Evolutionary conservation across 2,797 vertebrate genomes (phyloP), one percentile per base, ranked within the genome.

Genomic region (Momotus momota): DNA sequence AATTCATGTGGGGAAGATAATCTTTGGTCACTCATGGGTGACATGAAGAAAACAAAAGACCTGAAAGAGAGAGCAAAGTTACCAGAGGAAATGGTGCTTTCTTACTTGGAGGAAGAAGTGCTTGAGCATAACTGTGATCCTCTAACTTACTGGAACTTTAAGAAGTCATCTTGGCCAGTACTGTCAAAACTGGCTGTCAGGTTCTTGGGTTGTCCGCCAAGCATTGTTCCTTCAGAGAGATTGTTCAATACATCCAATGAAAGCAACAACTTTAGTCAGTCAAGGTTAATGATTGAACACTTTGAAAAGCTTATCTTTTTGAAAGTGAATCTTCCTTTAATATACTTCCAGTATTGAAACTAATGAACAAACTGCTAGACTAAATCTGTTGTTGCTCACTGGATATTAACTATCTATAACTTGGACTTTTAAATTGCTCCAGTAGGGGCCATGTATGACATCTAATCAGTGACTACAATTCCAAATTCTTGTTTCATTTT

Each of bases 101-200:
- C 99, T 58, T 99, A 99, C 95, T 98, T 99, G 82, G 99, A 99
- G 98, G 99, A 99, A 97, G 99, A 99, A 96, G 99, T 99, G 96
- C 98, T 99, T 31, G 99, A 99, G 97, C 99, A 99, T 98, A 98
- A 98, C 98, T 99, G 99, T 97, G 99, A 99, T 98, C 99, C 99
- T 29, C 98, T 99, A n/a, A 98, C 99, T 98, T 99, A 99, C 97
- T 99, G 99, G 99, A 99, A 98, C 97, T 98, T 99, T 78, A 99
- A 99, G 97, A 99, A 99, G 97, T 98, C 99, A 64, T 98, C 99
- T 94, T 99, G 99, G 99, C 99, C 99, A 8, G 98, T 98, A 86
- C 98, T 99, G 96, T 98, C 99, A 85, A 98, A 99, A 96, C 98
- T 99, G 98, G 99, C 99, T 6, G 98, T 99, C 96, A 98, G 99